These are phyloP conservation scores for Lithobius niger DNA, from an alignment of 1,140 invertebrate species.

Conservation along the genomic window DNA sequence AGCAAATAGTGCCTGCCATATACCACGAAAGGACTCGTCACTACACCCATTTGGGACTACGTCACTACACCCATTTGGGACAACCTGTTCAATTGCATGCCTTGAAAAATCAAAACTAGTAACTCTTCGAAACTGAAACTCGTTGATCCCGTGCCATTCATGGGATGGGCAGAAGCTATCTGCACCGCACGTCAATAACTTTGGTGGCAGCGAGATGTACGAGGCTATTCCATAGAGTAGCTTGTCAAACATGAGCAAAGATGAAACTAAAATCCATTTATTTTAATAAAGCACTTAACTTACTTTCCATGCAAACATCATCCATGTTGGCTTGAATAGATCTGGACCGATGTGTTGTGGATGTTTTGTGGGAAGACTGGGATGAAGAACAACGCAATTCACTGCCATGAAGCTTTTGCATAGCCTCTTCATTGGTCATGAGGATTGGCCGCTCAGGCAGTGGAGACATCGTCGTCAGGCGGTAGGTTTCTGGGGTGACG, in stretches of 20 bases:
- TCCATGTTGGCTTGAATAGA: conserved; percentile 11
- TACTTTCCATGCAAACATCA: background rate
- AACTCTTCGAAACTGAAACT: background rate
- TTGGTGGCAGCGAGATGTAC: too few relatives aligned
- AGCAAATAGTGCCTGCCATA: too few relatives aligned
- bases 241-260: too few relatives aligned
- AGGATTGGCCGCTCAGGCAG: conserved; percentile 38
- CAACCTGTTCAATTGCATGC: too few relatives aligned
- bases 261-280: background rate
- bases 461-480: conserved; percentile 10
- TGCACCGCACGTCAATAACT: too few relatives aligned
- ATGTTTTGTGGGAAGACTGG: background rate
- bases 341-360: background rate
- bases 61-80: too few relatives aligned
- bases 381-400: background rate
- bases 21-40: too few relatives aligned
- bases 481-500: conserved; percentile 19
- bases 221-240: too few relatives aligned
- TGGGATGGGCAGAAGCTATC: too few relatives aligned
- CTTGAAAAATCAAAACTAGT: too few relatives aligned
- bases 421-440: conserved; percentile 68
- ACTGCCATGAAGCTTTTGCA: conserved; percentile 58
- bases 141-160: too few relatives aligned
- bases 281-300: background rate
- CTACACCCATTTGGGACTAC: too few relatives aligned